Evolutionary conservation across 2,797 vertebrate species (phyloP).

Genomic region (Micrastur ruficollis): DNA sequence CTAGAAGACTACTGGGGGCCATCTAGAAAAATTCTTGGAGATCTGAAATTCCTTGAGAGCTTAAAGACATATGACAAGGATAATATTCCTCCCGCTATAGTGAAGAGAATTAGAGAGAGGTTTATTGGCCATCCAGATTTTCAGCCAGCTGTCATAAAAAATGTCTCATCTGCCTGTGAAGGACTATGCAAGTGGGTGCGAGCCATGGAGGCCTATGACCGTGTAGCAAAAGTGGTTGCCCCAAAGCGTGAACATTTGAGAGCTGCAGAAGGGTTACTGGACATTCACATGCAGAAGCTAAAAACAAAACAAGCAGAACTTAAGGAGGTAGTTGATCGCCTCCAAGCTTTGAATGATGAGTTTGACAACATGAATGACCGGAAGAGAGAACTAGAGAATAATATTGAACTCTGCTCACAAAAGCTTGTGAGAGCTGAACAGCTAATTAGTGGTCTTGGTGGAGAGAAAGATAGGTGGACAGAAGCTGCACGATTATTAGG

Average conservation of each 20-base stretch:
- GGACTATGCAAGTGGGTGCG: constrained; percentile 94
- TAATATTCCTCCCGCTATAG: constrained; percentile 82
- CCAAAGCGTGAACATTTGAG: constrained; percentile 85
- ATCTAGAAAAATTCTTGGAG: constrained; percentile 91
- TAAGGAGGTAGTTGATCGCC: constrained; percentile 83
- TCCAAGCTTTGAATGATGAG: constrained; percentile 83
- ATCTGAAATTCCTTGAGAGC: constrained; percentile 89
- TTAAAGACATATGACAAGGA: constrained; percentile 89
- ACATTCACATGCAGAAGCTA: constrained; percentile 82
- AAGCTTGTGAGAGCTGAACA: constrained; percentile 89
- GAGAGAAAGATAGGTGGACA: constrained; percentile 93
- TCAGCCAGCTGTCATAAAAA: constrained; percentile 87
- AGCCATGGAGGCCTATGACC: constrained; percentile 91
- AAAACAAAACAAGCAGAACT: constrained; percentile 85
- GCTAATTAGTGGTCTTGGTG: constrained; percentile 90
- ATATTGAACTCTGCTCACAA: constrained; percentile 89
- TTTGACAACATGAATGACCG: constrained; percentile 84
- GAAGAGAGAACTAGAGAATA: constrained; percentile 83
- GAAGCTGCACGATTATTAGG: constrained; percentile 83
- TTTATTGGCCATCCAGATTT: constrained; percentile 89
- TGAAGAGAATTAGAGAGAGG: constrained; percentile 89
- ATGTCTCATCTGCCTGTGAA: constrained; percentile 91
- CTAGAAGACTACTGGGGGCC: constrained; percentile 91
- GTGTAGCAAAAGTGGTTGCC: constrained; percentile 88
- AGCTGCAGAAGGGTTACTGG: constrained; percentile 80